phyloP scores from a whole-genome alignment of 1,140 invertebrate species.

The Pararge aegeria region DNA sequence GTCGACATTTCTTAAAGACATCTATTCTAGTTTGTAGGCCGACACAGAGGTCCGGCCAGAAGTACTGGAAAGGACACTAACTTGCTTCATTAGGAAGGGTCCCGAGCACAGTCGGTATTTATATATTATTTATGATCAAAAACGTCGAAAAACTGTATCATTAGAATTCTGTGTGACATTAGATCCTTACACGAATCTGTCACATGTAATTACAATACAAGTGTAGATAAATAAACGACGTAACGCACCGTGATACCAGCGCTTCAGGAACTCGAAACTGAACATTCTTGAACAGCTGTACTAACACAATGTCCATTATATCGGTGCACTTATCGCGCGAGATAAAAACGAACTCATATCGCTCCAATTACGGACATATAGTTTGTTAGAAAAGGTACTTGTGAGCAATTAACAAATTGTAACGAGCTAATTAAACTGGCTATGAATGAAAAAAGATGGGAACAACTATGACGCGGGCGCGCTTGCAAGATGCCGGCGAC shows the following conservation, averaged over 20 bases:
- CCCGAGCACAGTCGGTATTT: too few relatives aligned
- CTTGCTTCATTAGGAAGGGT: too few relatives aligned
- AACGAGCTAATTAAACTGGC: slow-evolving; percentile 27
- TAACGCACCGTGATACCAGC: slow-evolving; percentile 68
- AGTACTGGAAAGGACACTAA: too few relatives aligned
- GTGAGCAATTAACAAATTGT: slow-evolving; percentile 21
- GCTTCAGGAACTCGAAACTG: slow-evolving; percentile 70
- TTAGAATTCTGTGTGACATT: too few relatives aligned
- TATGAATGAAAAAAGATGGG: slow-evolving; percentile 41
- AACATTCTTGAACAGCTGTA: slow-evolving; percentile 63
- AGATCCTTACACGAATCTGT: too few relatives aligned
- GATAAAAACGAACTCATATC: slow-evolving; percentile 51
- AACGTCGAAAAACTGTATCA: too few relatives aligned
- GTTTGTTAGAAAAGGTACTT: slow-evolving; percentile 13
- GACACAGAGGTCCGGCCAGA: too few relatives aligned
- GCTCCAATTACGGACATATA: slow-evolving; percentile 26
- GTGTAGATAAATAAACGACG: neutral
- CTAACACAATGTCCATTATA: slow-evolving; percentile 48
- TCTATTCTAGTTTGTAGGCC: too few relatives aligned
- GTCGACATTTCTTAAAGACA: too few relatives aligned
- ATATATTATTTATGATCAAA: too few relatives aligned
- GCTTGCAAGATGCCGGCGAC: slow-evolving; percentile 42
- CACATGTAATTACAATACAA: too few relatives aligned
- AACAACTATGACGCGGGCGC: slow-evolving; percentile 39
- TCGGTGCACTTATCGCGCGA: slow-evolving; percentile 49